phyloP scores from a whole-genome alignment of 2,113 vertebrate species.

The Benitochromis conjunctus region DNA sequence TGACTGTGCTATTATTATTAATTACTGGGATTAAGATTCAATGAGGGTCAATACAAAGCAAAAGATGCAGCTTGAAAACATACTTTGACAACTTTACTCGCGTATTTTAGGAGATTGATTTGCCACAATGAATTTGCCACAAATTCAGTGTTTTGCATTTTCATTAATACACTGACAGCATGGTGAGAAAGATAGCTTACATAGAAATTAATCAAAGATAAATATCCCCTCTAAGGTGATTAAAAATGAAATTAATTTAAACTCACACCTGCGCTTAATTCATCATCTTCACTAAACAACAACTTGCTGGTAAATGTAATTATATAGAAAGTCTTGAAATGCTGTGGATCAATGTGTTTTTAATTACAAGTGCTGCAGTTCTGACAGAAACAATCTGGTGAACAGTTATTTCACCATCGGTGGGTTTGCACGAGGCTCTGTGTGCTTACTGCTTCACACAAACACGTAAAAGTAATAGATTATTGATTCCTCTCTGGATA shows the following conservation, averaged over 20 bases:
- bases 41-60: background rate
- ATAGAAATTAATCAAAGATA: background rate
- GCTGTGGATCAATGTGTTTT: background rate
- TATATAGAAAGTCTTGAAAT: background rate
- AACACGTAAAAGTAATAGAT: conserved; percentile 5
- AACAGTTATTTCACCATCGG: background rate
- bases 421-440: background rate
- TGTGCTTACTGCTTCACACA: background rate
- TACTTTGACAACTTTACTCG: background rate
- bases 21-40: background rate
- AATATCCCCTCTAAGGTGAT: background rate
- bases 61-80: background rate
- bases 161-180: background rate
- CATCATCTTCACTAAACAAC: background rate
- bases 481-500: conserved; percentile 26
- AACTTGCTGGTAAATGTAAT: background rate
- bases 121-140: background rate
- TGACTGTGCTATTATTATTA: background rate
- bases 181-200: background rate
- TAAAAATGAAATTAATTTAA: background rate
- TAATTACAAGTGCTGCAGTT: background rate
- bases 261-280: background rate
- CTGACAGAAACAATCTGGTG: background rate
- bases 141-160: background rate
- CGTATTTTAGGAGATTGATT: background rate